Conservation (phyloP, 2,797 vertebrate species). For the Carcharodon carcharias region DNA sequence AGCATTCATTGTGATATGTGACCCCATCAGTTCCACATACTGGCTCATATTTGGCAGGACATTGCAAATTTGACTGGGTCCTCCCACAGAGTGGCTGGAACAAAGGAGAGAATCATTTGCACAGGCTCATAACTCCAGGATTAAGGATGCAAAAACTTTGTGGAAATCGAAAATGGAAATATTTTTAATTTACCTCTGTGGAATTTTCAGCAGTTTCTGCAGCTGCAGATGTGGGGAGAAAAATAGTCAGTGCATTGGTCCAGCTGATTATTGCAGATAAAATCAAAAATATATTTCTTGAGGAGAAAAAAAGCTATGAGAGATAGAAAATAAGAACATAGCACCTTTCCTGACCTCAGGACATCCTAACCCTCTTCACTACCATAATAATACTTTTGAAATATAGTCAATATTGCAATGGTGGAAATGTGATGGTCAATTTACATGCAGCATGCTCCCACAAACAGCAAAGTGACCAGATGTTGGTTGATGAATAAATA, state of each 20-base stretch:
- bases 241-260: not conserved
- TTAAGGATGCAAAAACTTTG: too few relatives aligned
- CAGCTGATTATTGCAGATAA: not conserved
- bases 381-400: not conserved
- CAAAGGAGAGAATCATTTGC: not conserved
- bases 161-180: not conserved
- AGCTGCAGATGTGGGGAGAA: not conserved
- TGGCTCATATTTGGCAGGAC: not conserved
- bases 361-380: not conserved
- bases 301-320: too few relatives aligned
- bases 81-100: constrained; percentile 24
- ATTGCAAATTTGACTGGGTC: not conserved
- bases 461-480: not conserved
- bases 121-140: not conserved
- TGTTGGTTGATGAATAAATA: not conserved
- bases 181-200: not conserved
- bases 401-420: not conserved
- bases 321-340: not conserved
- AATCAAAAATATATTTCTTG: not conserved
- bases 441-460: not conserved
- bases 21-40: constrained; percentile 2
- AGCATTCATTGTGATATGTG: constrained; percentile 12
- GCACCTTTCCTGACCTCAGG: not conserved
- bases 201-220: not conserved
- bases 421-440: not conserved